Conservation (phyloP, 2,888 invertebrate species). For the Platerodrilus igneus region DNA sequence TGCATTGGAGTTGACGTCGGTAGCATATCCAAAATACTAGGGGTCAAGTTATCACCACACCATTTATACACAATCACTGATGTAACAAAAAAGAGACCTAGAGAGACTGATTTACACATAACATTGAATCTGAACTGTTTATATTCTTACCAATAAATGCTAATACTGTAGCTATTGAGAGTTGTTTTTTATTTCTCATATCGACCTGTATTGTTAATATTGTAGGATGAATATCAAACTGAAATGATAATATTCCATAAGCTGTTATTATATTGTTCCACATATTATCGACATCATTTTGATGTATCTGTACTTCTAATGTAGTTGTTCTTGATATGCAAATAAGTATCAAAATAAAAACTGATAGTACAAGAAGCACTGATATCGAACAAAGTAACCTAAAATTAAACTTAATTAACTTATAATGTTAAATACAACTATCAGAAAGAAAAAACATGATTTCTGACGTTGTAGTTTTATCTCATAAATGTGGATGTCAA, state of each 20-base stretch:
- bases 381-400: conserved; percentile 64
- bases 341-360: conserved; percentile 62
- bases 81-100: conserved; percentile 61
- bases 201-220: conserved; percentile 88
- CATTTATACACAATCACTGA: conserved; percentile 58
- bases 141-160: conserved; percentile 61
- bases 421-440: too few species aligned
- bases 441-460: too few species aligned
- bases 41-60: conserved; percentile 59
- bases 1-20: conserved; percentile 61
- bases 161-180: conserved; percentile 65
- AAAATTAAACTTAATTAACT: conserved; percentile 29
- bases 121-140: neutral
- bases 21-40: conserved; percentile 64
- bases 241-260: conserved; percentile 65
- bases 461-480: too few species aligned
- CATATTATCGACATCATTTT: too few species aligned
- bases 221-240: conserved; percentile 79
- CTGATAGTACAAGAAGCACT: conserved; percentile 58
- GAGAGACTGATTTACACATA: conserved; percentile 49
- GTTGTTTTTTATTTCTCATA: conserved; percentile 73
- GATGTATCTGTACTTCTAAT: conserved; percentile 26
- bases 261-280: conserved; percentile 56
- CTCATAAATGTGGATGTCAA: too few species aligned
- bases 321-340: conserved; percentile 57